phyloP scores from a whole-genome alignment of 2,113 vertebrate species.

The Indicator indicator region DNA sequence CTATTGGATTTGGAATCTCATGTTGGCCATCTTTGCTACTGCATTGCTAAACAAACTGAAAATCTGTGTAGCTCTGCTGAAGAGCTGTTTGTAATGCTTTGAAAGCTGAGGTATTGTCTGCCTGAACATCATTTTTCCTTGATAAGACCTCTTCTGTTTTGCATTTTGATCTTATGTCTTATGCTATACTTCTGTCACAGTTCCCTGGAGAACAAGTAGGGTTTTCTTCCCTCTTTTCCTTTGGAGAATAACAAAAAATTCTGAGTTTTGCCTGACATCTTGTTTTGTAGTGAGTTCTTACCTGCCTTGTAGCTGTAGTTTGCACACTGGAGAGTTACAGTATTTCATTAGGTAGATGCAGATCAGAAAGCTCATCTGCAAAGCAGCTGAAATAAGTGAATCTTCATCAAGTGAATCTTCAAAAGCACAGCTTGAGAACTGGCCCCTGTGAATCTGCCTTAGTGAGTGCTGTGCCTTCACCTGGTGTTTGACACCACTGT shows the following conservation, averaged over 20 bases:
- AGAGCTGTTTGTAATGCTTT: background rate
- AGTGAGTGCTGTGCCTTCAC: background rate
- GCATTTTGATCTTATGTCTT: background rate
- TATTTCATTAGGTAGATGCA: background rate
- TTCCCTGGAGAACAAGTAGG: background rate
- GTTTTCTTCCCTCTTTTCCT: background rate
- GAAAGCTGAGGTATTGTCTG: background rate
- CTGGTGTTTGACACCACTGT: fast-evolving
- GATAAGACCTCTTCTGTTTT: background rate
- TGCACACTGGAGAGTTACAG: fast-evolving
- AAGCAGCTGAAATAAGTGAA: background rate
- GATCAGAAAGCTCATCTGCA: background rate
- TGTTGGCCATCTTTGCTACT: background rate
- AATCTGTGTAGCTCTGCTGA: background rate
- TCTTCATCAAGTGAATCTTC: background rate
- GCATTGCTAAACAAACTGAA: background rate
- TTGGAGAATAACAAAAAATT: background rate
- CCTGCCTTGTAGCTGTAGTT: fast-evolving
- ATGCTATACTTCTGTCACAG: background rate
- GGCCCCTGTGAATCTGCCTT: fast-evolving
- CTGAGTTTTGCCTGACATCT: background rate
- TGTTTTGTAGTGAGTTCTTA: background rate
- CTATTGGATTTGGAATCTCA: background rate
- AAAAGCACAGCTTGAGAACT: background rate
- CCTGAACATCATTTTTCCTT: background rate